A percentile compares a stretch with the other conserved stretches of the same genome.
phyloP scores from a whole-genome alignment of 2,797 vertebrate genomes.

The Anolis apletophallus region DNA sequence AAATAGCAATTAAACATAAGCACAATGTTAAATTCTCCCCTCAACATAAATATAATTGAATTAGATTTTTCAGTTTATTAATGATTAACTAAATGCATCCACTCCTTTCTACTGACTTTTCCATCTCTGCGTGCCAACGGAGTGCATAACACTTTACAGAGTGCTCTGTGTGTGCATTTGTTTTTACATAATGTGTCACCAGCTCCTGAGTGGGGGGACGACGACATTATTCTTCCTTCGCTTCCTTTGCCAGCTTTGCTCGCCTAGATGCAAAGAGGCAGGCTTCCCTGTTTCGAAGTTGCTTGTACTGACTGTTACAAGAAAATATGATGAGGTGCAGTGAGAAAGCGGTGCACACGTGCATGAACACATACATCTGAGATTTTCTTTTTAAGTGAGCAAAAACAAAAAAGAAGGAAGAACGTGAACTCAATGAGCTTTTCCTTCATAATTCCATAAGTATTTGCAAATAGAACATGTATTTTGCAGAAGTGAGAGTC shows the following conservation, averaged over 20 bases:
- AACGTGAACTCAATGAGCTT: not conserved
- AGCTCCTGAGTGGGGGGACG: not conserved
- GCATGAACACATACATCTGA: not conserved
- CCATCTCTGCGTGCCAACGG: no score
- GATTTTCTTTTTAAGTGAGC: not conserved
- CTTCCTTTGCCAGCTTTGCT: not conserved
- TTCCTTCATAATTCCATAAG: conserved; percentile 1
- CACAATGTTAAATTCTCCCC: no score
- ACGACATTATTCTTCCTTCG: not conserved
- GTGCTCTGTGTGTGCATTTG: not conserved
- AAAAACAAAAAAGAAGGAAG: not conserved
- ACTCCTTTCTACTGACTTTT: not conserved
- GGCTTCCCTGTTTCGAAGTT: not conserved
- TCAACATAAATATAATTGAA: no score
- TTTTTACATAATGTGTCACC: not conserved
- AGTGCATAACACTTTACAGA: not conserved
- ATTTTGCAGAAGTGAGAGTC: not conserved
- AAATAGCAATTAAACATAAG: no score
- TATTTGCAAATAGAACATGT: not conserved
- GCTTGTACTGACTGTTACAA: not conserved
- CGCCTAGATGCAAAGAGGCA: conserved; percentile 5
- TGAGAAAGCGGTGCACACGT: not conserved
- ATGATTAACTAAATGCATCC: not conserved
- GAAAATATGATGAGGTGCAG: not conserved
- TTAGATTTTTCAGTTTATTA: not conserved